Conservation (phyloP, 2,113 vertebrate species). For the Illadopsis cleaveri region DNA sequence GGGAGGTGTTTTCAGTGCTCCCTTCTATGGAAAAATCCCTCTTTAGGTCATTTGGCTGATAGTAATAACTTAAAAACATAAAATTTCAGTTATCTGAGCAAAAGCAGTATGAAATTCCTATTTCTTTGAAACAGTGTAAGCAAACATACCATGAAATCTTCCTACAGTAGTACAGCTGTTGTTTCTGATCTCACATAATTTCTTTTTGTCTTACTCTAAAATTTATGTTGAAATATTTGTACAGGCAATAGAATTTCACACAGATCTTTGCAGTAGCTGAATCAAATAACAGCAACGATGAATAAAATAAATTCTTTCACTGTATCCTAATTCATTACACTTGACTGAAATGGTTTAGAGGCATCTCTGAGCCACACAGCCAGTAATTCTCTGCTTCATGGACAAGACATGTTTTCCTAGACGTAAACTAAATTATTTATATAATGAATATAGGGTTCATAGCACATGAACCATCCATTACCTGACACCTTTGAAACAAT, state of each 20-base stretch:
- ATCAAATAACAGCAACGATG: not conserved
- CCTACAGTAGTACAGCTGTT: not conserved
- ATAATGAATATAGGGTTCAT: too few relatives aligned
- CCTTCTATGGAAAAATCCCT: not conserved
- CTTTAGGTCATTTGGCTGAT: not conserved
- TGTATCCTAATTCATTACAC: constrained; percentile 2
- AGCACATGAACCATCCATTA: constrained; percentile 24
- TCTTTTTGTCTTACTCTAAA: not conserved
- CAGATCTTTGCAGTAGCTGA: not conserved
- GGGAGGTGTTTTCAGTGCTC: not conserved
- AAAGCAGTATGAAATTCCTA: not conserved
- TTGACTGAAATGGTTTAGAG: constrained; percentile 34
- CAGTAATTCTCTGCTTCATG: not conserved
- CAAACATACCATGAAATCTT: not conserved
- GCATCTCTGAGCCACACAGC: not conserved
- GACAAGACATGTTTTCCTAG: constrained; percentile 15
- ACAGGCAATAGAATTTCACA: not conserved
- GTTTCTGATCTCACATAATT: not conserved
- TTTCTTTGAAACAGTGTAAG: not conserved
- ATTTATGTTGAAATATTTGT: not conserved
- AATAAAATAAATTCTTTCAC: constrained; percentile 29
- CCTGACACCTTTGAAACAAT: constrained; percentile 9
- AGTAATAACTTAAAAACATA: not conserved
- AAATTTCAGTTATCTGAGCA: not conserved
- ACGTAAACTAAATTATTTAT: constrained; percentile 21